A percentile compares a stretch with the other conserved stretches of the same genome.
Conservation (phyloP, 2,888 invertebrate species). For the Sclerodermus sp. region DNA sequence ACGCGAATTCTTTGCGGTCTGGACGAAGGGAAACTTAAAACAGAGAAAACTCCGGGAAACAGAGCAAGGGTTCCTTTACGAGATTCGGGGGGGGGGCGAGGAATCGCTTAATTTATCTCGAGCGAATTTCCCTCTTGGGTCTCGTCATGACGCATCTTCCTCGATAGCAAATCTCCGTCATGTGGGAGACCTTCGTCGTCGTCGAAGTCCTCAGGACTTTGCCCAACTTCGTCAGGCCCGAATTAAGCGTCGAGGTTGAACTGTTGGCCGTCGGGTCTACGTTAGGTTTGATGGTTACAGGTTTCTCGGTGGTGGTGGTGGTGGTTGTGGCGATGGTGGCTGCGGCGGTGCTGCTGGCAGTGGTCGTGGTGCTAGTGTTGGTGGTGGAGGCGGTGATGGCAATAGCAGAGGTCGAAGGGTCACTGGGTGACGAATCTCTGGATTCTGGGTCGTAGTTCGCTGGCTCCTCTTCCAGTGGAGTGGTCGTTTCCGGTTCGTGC, state of each 20-base stretch:
- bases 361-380: slow-evolving; percentile 4
- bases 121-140: slow-evolving; percentile 47
- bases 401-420: too few species aligned
- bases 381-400: slow-evolving; percentile 9
- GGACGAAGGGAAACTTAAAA: too few species aligned
- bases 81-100: too few species aligned
- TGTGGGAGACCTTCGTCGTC: slow-evolving; percentile 79
- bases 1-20: too few species aligned
- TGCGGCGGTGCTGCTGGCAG: too few species aligned
- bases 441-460: slow-evolving; percentile 8
- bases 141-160: slow-evolving; percentile 76
- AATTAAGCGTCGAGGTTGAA: slow-evolving; percentile 5
- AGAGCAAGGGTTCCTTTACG: too few species aligned
- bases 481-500: slow-evolving; percentile 13
- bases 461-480: slow-evolving; percentile 1
- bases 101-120: too few species aligned
- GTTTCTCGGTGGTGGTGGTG: slow-evolving; percentile 50
- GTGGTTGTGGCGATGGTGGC: slow-evolving; percentile 59
- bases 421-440: too few species aligned
- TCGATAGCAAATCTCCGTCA: slow-evolving; percentile 86
- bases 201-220: slow-evolving; percentile 73
- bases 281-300: too few species aligned
- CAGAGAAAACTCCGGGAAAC: too few species aligned
- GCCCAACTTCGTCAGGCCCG: slow-evolving; percentile 42
- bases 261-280: slow-evolving; percentile 20